These are phyloP conservation scores for Coendou prehensilis DNA, from an alignment of 2,797 vertebrate genomes.

Conservation along the genomic window DNA sequence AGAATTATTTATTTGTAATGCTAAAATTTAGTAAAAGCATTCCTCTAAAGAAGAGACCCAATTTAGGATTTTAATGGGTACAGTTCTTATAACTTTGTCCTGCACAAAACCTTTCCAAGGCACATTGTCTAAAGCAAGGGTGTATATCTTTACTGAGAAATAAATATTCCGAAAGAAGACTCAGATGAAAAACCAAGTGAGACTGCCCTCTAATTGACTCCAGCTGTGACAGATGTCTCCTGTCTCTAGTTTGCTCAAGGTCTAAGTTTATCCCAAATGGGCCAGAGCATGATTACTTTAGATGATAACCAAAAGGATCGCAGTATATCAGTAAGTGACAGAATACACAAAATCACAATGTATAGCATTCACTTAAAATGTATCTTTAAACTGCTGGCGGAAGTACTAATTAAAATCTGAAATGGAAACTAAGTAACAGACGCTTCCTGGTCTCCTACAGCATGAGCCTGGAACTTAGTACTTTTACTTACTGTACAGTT, in stretches of 20 bases:
- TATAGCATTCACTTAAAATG: background rate
- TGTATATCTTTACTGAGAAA: background rate
- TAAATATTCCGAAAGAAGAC: background rate
- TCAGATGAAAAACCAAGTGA: background rate
- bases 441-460: background rate
- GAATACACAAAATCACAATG: background rate
- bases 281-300: background rate
- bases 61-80: slow-evolving; percentile 1
- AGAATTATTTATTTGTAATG: background rate
- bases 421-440: background rate
- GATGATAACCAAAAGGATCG: background rate
- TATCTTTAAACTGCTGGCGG: background rate
- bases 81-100: background rate
- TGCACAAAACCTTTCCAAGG: background rate
- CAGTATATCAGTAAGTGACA: background rate
- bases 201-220: background rate
- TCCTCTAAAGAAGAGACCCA: background rate
- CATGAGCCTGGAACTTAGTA: background rate
- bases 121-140: background rate
- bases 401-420: background rate
- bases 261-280: background rate
- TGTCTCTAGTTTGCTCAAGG: background rate
- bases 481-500: background rate
- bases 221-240: background rate
- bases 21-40: background rate